A percentile compares a stretch with the other conserved stretches of the same genome.
These are phyloP conservation scores for Diadumene lineata DNA, from an alignment of 92 coral and sea anemone genomes.

Conservation along the genomic window DNA sequence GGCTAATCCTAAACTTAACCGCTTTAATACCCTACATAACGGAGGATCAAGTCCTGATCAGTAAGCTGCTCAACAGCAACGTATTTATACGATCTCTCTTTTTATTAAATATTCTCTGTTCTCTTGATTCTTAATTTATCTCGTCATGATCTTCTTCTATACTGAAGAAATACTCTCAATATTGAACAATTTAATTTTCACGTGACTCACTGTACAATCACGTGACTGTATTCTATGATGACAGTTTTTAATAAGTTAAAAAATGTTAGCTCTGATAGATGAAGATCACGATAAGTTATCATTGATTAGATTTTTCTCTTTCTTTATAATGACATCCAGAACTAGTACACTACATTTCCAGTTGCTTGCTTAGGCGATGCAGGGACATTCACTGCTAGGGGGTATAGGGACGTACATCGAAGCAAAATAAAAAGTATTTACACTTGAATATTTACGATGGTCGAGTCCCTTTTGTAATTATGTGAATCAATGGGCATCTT, in stretches of 20 bases:
- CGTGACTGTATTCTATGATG: background rate
- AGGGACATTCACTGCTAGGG: too few relatives aligned
- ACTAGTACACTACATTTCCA: background rate
- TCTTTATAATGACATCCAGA: background rate
- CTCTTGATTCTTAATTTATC: constrained; percentile 22
- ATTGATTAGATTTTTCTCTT: too few relatives aligned
- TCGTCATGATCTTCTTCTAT: background rate
- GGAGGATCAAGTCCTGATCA: constrained; percentile 44
- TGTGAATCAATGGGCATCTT: too few relatives aligned
- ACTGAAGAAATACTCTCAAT: background rate
- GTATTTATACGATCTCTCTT: constrained; percentile 10
- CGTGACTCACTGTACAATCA: too few relatives aligned
- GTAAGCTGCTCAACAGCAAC: constrained; percentile 46
- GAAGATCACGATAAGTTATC: background rate
- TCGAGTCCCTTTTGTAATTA: too few relatives aligned
- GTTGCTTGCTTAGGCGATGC: background rate
- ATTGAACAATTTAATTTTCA: background rate
- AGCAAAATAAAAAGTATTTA: too few relatives aligned
- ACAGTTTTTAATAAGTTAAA: background rate
- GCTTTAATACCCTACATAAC: constrained; percentile 8
- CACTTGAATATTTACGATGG: too few relatives aligned
- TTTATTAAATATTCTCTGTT: constrained; percentile 25
- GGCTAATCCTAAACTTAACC: background rate
- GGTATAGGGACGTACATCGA: too few relatives aligned
- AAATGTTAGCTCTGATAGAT: background rate